phyloP scores from a whole-genome alignment of 2,113 vertebrate species.

The Pithys albifrons region DNA sequence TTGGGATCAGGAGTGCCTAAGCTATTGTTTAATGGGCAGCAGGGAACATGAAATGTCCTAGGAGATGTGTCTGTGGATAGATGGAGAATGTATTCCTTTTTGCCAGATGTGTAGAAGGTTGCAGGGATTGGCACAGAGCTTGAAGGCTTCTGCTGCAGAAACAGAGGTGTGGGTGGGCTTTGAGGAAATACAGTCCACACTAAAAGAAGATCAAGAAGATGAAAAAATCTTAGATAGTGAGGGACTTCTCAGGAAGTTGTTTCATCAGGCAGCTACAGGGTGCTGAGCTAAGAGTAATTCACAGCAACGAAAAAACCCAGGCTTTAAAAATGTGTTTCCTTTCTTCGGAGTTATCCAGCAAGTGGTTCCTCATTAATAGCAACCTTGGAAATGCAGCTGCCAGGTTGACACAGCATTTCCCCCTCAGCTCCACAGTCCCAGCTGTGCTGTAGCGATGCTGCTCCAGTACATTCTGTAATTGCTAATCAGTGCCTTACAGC shows the following conservation, averaged over 20 bases:
- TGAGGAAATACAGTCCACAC: background rate
- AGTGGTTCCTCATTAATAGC: background rate
- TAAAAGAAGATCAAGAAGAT: background rate
- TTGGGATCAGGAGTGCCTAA: background rate
- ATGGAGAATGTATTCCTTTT: background rate
- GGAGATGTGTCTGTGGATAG: background rate
- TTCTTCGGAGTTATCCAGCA: background rate
- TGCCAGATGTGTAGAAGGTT: background rate
- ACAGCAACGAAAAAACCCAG: background rate
- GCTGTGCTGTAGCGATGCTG: background rate
- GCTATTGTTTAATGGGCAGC: background rate
- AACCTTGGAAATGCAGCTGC: background rate
- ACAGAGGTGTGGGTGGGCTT: background rate
- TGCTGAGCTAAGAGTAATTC: background rate
- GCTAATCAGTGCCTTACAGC: background rate
- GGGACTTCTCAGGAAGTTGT: background rate
- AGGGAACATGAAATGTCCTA: background rate
- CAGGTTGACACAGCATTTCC: background rate
- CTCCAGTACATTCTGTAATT: constrained; percentile 27
- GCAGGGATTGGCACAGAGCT: background rate
- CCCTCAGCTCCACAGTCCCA: background rate
- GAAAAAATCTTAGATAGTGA: background rate
- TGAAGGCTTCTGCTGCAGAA: background rate
- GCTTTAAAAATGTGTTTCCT: background rate
- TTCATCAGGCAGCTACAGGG: background rate